Percentiles rank a stretch among this genome's conserved stretches.
Evolutionary conservation across 2,888 invertebrate genomes (phyloP).

Genomic region (Phalera bucephala): DNA sequence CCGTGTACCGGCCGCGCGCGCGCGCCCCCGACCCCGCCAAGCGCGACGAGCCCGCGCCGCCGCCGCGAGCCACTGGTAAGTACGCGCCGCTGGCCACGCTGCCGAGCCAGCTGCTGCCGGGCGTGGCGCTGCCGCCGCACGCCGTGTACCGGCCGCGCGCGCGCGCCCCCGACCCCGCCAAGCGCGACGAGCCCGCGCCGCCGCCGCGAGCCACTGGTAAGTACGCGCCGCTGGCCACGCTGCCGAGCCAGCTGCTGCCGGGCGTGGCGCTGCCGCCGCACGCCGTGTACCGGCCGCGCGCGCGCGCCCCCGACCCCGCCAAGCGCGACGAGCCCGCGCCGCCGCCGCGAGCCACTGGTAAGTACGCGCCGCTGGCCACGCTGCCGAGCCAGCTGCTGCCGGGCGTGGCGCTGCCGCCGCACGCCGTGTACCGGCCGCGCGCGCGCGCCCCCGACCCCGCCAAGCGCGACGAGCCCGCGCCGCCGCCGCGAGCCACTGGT

Average conservation of each 20-base stretch:
- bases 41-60: conserved; percentile 22
- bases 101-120: conserved; percentile 91
- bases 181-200: conserved; percentile 19
- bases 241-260: conserved; percentile 92
- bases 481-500: conserved; percentile 29
- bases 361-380: background rate
- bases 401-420: conserved; percentile 87
- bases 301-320: conserved; percentile 23
- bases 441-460: conserved; percentile 27
- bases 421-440: conserved; percentile 91
- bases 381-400: conserved; percentile 82
- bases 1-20: conserved; percentile 89
- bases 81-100: conserved; percentile 91
- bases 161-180: conserved; percentile 19
- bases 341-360: conserved; percentile 29
- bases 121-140: conserved; percentile 88
- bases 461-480: conserved; percentile 18
- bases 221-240: conserved; percentile 90
- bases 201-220: conserved; percentile 70
- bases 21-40: conserved; percentile 20
- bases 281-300: conserved; percentile 90
- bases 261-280: conserved; percentile 88
- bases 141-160: conserved; percentile 90
- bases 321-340: conserved; percentile 17
- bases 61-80: conserved; percentile 72